Evolutionary conservation across 2,113 vertebrate genomes (phyloP).

Genomic region (Ovis canadensis): DNA sequence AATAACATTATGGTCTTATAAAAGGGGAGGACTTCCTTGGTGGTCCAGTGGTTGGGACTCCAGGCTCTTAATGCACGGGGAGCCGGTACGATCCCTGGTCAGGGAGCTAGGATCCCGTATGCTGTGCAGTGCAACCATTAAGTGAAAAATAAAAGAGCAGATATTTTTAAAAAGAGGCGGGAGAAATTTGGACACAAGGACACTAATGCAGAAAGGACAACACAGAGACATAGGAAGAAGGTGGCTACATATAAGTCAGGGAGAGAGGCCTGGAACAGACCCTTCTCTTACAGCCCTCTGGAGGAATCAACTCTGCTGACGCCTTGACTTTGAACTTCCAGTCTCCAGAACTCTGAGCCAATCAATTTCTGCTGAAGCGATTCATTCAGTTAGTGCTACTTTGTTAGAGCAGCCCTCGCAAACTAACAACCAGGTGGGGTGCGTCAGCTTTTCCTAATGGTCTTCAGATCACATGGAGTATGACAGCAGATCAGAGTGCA

Average conservation of each 20-base stretch:
- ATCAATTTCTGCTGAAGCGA: background rate
- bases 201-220: background rate
- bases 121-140: background rate
- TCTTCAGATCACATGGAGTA: background rate
- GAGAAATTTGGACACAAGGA: background rate
- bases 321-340: background rate
- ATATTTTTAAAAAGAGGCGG: background rate
- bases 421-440: background rate
- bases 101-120: background rate
- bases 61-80: background rate
- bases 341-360: background rate
- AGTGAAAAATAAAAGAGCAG: background rate
- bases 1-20: background rate
- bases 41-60: background rate
- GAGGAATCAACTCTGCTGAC: background rate
- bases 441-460: background rate
- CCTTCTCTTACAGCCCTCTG: background rate
- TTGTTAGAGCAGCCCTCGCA: background rate
- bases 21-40: background rate
- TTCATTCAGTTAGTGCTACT: background rate
- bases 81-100: fast-evolving
- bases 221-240: background rate
- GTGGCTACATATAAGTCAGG: background rate
- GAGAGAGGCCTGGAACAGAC: background rate
- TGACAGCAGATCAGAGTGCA: background rate